Evolutionary conservation across 35 echinoderm and acorn worm species (phyloP).

Genomic region (Nesometra sesokonis): DNA sequence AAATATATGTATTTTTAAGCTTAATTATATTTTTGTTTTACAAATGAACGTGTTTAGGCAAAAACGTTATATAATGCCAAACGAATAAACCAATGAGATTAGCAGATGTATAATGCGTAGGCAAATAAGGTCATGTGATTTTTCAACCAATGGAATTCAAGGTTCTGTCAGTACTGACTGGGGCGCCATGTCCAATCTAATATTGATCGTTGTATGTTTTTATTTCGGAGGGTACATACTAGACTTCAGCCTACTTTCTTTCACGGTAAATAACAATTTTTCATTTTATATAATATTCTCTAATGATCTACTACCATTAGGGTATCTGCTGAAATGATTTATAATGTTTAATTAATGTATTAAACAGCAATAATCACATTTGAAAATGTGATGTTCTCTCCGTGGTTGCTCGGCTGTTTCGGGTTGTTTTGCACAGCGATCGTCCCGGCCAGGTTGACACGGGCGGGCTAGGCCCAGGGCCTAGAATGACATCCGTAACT

Average conservation of each 20-base stretch:
- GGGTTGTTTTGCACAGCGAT: no score
- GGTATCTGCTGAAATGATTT: no score
- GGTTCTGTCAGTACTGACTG: neutral
- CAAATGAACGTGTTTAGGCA: neutral
- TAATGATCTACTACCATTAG: no score
- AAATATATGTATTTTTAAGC: neutral
- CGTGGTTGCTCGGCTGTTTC: no score
- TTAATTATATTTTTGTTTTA: neutral
- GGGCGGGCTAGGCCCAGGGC: no score
- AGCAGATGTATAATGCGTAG: neutral
- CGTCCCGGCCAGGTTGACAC: no score
- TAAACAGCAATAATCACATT: no score
- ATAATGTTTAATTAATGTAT: no score
- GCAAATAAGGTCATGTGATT: neutral
- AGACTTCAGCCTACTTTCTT: neutral
- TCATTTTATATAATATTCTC: neutral
- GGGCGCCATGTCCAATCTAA: neutral
- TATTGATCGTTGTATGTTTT: neutral
- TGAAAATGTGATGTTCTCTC: no score
- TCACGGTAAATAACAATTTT: neutral
- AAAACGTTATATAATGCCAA: neutral
- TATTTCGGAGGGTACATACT: neutral
- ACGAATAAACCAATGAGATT: neutral
- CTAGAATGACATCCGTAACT: no score
- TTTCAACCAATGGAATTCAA: neutral